Evolutionary conservation across 2,888 invertebrate genomes (phyloP).

Genomic region (Acanthococcus lagerstroemiae): DNA sequence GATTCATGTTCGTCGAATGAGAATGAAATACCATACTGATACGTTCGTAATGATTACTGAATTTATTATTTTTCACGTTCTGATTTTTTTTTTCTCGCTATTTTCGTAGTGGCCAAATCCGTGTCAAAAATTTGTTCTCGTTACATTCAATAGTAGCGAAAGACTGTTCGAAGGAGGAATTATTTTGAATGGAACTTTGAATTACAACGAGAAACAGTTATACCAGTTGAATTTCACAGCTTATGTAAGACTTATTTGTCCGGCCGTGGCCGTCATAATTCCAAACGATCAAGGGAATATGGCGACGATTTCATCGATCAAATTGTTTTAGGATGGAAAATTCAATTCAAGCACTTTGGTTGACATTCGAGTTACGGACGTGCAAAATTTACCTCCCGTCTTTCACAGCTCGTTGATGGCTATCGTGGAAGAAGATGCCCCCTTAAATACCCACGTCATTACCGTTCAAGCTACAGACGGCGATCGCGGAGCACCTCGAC

Average conservation of each 20-base stretch:
- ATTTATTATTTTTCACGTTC: too few relatives aligned
- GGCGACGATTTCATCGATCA: constrained; percentile 32
- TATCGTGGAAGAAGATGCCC: constrained; percentile 68
- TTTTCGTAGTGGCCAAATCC: constrained; percentile 56
- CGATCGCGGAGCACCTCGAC: constrained; percentile 69
- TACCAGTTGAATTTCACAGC: constrained; percentile 68
- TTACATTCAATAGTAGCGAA: constrained; percentile 53
- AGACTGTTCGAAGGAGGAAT: constrained; percentile 52
- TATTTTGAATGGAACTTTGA: constrained; percentile 56
- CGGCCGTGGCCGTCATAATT: too few relatives aligned
- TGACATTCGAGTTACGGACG: constrained; percentile 68
- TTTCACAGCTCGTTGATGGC: constrained; percentile 71
- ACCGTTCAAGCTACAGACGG: constrained; percentile 73
- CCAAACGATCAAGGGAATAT: constrained; percentile 27
- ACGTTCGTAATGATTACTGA: too few relatives aligned
- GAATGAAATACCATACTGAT: too few relatives aligned
- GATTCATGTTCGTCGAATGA: too few relatives aligned
- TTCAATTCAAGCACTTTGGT: constrained; percentile 62
- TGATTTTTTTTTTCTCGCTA: too few relatives aligned
- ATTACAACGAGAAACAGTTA: constrained; percentile 67
- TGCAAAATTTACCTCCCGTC: constrained; percentile 77
- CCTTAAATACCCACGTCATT: constrained; percentile 70
- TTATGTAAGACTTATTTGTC: constrained; percentile 49
- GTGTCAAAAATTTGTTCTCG: constrained; percentile 59
- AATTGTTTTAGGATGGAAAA: constrained; percentile 57